Evolutionary conservation across 2,888 invertebrate genomes (phyloP).

Genomic region (Athalia circularis): DNA sequence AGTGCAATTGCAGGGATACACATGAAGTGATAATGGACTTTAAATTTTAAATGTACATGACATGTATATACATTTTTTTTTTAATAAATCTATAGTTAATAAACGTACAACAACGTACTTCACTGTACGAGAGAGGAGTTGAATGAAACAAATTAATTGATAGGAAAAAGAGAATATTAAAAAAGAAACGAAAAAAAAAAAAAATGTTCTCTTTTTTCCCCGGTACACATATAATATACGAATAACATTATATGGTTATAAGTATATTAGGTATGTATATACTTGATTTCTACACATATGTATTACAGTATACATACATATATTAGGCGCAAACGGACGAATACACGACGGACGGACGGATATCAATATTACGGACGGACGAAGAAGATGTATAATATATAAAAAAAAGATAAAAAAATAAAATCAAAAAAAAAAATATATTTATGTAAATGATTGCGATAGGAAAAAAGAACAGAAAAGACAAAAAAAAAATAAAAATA

Average conservation of each 20-base stretch:
- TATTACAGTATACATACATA: slow-evolving; percentile 10
- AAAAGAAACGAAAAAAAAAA: slow-evolving; percentile 25
- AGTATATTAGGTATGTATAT: slow-evolving; percentile 27
- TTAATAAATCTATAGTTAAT: too few species aligned
- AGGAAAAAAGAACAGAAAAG: slow-evolving; percentile 8
- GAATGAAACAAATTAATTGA: slow-evolving; percentile 44
- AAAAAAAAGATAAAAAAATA: background rate
- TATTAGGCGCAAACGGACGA: slow-evolving; percentile 43
- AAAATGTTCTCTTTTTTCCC: background rate
- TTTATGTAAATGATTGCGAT: background rate
- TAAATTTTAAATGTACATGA: too few species aligned
- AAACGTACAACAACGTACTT: too few species aligned
- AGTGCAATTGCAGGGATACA: too few species aligned
- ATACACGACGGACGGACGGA: slow-evolving; percentile 29
- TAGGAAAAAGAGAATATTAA: slow-evolving; percentile 52
- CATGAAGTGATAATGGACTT: too few species aligned
- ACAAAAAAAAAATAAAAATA: background rate
- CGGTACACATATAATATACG: too few species aligned
- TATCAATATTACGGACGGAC: slow-evolving; percentile 37
- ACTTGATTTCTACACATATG: too few species aligned
- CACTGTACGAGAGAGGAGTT: background rate
- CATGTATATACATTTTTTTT: too few species aligned
- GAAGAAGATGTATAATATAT: slow-evolving; percentile 3
- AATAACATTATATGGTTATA: background rate
- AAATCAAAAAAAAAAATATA: slow-evolving; percentile 4